A percentile compares a stretch with the other conserved stretches of the same genome.
phyloP scores from a whole-genome alignment of 1,140 invertebrate genomes.

The Leptinotarsa lineolata region DNA sequence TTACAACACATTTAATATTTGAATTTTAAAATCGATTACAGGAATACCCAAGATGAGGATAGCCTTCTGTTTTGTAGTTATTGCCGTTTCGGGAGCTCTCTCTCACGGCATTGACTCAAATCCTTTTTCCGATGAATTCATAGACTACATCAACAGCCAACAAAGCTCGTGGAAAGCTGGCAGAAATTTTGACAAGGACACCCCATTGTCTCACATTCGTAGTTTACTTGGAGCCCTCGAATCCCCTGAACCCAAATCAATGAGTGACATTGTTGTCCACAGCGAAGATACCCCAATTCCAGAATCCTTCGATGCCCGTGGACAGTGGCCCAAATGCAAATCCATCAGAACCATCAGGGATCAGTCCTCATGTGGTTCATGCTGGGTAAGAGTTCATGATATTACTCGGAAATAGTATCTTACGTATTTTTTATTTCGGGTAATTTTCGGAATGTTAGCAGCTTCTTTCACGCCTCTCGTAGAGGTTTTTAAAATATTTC shows the following conservation, averaged over 20 bases:
- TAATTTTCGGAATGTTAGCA: no score
- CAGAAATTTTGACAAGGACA: constrained; percentile 30
- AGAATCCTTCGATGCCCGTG: constrained; percentile 33
- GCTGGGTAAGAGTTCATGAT: constrained; percentile 31
- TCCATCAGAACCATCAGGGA: constrained; percentile 29
- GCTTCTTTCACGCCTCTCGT: no score
- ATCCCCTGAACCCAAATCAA: background rate
- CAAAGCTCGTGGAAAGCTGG: constrained; percentile 36
- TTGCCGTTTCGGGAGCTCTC: background rate
- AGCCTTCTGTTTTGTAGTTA: constrained; percentile 6
- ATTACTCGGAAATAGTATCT: background rate
- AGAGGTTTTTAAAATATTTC: no score
- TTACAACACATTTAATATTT: no score
- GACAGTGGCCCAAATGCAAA: constrained; percentile 31
- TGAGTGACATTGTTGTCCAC: background rate
- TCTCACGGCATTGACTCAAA: constrained; percentile 29
- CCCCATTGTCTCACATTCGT: constrained; percentile 7
- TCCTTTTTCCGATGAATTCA: constrained; percentile 33
- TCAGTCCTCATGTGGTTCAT: constrained; percentile 33
- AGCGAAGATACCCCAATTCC: constrained; percentile 39
- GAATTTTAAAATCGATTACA: background rate
- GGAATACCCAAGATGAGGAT: background rate
- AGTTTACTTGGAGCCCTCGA: background rate
- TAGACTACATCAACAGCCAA: constrained; percentile 27
- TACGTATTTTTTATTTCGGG: no score